These are phyloP conservation scores for Meteorus cinctellus DNA, from an alignment of 2,888 invertebrate species.

Conservation along the genomic window DNA sequence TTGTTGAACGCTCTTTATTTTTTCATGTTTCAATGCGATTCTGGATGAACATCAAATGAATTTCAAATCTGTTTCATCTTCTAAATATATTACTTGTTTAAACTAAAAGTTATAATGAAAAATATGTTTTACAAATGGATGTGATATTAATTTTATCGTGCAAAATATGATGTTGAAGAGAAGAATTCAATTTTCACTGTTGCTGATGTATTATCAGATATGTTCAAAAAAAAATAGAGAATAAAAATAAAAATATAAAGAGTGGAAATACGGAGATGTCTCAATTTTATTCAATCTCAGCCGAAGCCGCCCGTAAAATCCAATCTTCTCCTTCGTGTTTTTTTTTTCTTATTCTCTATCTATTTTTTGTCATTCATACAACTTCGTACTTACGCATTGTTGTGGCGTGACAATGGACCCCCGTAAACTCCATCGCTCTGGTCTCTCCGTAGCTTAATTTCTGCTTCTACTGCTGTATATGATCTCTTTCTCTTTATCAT, in stretches of 20 bases:
- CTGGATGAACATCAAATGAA: too few species aligned
- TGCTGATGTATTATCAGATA: too few species aligned
- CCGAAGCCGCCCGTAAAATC: constrained; percentile 23
- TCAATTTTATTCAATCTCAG: constrained; percentile 18
- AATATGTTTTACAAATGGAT: too few species aligned
- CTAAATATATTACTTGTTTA: too few species aligned
- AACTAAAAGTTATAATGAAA: too few species aligned
- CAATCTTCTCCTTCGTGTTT: background rate
- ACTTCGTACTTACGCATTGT: constrained; percentile 47
- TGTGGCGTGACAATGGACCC: constrained; percentile 41
- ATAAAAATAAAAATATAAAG: background rate
- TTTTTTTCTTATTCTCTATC: background rate
- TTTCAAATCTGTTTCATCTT: too few species aligned
- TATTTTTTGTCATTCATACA: constrained; percentile 28
- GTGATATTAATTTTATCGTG: too few species aligned
- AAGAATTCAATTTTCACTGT: too few species aligned
- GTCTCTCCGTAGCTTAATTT: constrained; percentile 27
- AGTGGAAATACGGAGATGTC: constrained; percentile 8
- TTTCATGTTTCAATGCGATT: too few species aligned
- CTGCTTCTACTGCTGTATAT: constrained; percentile 13
- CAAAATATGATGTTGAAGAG: too few species aligned
- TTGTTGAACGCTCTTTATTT: too few species aligned
- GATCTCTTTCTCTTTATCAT: background rate
- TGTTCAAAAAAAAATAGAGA: background rate
- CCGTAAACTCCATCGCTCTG: background rate